Percentiles rank a stretch among this genome's conserved stretches.
Evolutionary conservation across 2,888 invertebrate genomes (phyloP).

Genomic region (Drosophila maculinotata): DNA sequence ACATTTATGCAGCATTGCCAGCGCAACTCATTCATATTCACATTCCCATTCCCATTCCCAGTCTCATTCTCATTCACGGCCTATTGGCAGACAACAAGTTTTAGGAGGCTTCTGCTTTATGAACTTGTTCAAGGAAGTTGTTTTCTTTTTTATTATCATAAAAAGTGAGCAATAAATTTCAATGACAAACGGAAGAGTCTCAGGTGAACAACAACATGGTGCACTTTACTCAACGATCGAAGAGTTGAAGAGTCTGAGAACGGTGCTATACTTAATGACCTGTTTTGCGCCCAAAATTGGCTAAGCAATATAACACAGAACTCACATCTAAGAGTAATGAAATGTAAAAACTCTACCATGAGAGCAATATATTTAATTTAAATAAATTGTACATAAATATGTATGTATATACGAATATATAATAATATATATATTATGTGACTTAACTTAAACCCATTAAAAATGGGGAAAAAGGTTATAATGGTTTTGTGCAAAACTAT

Average conservation of each 20-base stretch:
- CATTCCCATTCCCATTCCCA: constrained; percentile 3
- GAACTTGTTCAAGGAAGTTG: constrained; percentile 59
- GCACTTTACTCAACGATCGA: constrained; percentile 1
- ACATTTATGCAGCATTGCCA: constrained; percentile 58
- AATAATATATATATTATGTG: too few species aligned
- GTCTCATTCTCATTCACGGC: constrained; percentile 35
- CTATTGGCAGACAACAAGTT: constrained; percentile 44
- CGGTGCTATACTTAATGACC: too few species aligned
- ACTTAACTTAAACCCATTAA: too few species aligned
- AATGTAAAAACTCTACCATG: too few species aligned
- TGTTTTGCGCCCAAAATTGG: neutral
- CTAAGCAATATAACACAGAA: neutral
- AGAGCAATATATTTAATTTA: too few species aligned
- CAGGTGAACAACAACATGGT: constrained; percentile 40
- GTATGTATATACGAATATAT: too few species aligned
- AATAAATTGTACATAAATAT: too few species aligned
- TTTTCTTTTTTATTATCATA: constrained; percentile 42
- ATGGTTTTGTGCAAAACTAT: too few species aligned
- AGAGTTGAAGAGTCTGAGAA: neutral
- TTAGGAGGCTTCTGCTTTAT: constrained; percentile 36
- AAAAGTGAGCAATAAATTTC: constrained; percentile 31
- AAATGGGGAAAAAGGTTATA: too few species aligned
- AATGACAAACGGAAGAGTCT: constrained; percentile 7
- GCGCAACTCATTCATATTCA: constrained; percentile 30
- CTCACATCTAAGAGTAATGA: too few species aligned